Percentiles rank a stretch among this genome's conserved stretches.
Evolutionary conservation across 2,888 invertebrate genomes (phyloP).

Genomic region (Schizaphis graminum): DNA sequence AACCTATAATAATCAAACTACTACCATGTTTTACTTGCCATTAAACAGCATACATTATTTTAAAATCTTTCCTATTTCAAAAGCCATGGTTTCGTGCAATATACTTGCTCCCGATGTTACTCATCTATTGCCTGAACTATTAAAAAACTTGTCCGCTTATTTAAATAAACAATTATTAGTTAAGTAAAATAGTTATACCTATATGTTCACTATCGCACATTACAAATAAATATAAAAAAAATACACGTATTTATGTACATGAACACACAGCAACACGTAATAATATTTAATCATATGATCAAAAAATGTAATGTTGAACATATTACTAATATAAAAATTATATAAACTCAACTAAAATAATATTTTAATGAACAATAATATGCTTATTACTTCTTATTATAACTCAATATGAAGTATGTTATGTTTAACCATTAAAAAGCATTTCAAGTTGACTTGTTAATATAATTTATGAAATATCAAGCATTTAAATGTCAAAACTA

Average conservation of each 20-base stretch:
- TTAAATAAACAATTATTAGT: no score
- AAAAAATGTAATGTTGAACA: background rate
- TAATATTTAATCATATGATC: background rate
- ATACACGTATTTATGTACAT: background rate
- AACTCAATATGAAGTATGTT: background rate
- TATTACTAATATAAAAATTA: background rate
- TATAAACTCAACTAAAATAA: background rate
- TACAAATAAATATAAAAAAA: background rate
- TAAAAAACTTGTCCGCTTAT: no score
- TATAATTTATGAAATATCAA: background rate
- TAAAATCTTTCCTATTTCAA: no score
- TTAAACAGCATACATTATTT: no score
- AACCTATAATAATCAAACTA: no score
- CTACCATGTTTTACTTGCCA: no score
- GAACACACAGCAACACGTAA: background rate
- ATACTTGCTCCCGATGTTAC: no score
- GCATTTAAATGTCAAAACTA: background rate
- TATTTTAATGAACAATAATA: background rate
- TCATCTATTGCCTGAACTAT: no score
- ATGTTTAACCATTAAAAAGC: background rate
- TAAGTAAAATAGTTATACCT: background rate
- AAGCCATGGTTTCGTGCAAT: no score
- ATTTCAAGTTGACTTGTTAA: background rate
- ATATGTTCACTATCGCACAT: background rate
- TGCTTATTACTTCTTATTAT: background rate